Conservation (phyloP, 2,888 invertebrate genomes). For the Temnothorax rugatulus region DNA sequence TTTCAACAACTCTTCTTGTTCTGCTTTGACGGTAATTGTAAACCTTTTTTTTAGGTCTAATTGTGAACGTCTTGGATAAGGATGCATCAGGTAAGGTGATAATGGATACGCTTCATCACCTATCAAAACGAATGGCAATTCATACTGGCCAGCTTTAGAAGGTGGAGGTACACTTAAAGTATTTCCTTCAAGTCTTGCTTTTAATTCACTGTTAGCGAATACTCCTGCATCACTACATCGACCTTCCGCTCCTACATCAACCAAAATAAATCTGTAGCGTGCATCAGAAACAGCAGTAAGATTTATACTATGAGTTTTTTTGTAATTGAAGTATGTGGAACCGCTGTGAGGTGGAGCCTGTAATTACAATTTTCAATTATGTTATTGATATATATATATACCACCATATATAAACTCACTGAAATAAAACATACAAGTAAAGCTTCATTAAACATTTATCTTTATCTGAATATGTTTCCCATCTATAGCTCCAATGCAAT, state of each 20-base stretch:
- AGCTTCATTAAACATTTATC: background rate
- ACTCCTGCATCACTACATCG: conserved; percentile 5
- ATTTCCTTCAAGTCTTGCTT: background rate
- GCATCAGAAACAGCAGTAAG: conserved; percentile 17
- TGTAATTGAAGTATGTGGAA: background rate
- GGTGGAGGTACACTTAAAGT: conserved; percentile 1
- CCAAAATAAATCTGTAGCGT: background rate
- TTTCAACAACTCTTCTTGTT: background rate
- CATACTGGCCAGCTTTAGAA: background rate
- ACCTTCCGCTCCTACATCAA: conserved; percentile 11
- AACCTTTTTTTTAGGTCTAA: background rate
- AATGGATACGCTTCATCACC: conserved; percentile 3
- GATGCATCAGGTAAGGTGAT: background rate
- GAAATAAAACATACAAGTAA: background rate
- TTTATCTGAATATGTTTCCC: conserved; percentile 3
- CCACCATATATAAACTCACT: background rate
- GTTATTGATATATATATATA: background rate
- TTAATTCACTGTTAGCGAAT: background rate
- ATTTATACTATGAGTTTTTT: background rate
- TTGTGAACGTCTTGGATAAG: background rate
- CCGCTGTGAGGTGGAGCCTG: background rate
- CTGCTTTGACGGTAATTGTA: background rate
- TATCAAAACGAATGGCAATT: conserved; percentile 11
- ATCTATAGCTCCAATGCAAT: background rate
- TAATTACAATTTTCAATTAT: conserved; percentile 2